Conservation (phyloP, 2,888 invertebrate species). For the Agrotis exclamationis region DNA sequence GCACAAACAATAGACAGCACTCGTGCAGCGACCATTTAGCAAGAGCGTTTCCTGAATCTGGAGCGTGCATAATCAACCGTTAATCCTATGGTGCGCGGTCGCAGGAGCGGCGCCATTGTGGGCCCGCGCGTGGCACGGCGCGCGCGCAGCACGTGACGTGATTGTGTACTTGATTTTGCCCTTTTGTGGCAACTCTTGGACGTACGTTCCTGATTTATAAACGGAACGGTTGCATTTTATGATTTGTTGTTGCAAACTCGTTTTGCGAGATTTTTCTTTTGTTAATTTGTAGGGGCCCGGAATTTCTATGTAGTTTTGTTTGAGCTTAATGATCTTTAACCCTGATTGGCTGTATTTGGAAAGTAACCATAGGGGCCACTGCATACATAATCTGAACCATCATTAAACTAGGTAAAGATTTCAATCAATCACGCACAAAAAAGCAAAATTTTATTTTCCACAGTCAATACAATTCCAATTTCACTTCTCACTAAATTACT, state of each 20-base stretch:
- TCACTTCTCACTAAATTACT: neutral
- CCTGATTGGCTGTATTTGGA: neutral
- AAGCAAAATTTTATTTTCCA: too few species aligned
- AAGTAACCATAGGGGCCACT: neutral
- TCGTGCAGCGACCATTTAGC: conserved; percentile 81
- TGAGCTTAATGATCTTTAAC: conserved; percentile 8
- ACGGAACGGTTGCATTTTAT: conserved; percentile 60
- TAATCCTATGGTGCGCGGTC: conserved; percentile 83
- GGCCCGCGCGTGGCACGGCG: conserved; percentile 85
- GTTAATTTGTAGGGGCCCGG: conserved; percentile 14
- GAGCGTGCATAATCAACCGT: conserved; percentile 90
- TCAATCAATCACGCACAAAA: neutral
- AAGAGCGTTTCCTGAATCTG: conserved; percentile 86
- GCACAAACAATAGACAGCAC: conserved; percentile 74
- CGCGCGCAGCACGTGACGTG: conserved; percentile 88
- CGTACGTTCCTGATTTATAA: conserved; percentile 70
- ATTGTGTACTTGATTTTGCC: conserved; percentile 82
- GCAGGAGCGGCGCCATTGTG: conserved; percentile 68
- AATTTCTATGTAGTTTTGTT: conserved; percentile 11
- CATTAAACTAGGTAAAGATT: neutral
- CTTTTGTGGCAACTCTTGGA: conserved; percentile 82
- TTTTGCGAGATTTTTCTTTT: conserved; percentile 49
- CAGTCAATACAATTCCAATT: neutral
- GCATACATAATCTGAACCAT: neutral
- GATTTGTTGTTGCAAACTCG: conserved; percentile 56